Percentiles rank a stretch among this genome's conserved stretches.
phyloP scores from a whole-genome alignment of 2,888 invertebrate species.

The Cataglyphis cursor region DNA sequence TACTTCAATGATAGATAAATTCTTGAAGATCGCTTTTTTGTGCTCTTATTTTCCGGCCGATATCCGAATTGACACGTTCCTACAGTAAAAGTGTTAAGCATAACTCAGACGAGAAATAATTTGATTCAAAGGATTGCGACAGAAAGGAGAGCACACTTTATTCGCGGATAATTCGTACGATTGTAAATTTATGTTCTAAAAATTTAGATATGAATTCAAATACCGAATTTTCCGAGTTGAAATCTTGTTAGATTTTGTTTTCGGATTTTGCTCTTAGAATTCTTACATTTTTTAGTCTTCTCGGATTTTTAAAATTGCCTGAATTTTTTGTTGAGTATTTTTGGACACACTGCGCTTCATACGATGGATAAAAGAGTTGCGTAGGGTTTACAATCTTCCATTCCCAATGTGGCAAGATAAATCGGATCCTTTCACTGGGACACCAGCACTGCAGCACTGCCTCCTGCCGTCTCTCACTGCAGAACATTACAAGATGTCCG shows the following conservation, averaged over 20 bases:
- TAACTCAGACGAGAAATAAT: slow-evolving; percentile 74
- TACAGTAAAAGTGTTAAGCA: slow-evolving; percentile 48
- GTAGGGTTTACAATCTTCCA: slow-evolving; percentile 28
- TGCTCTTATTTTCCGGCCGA: slow-evolving; percentile 10
- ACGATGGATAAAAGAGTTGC: slow-evolving; percentile 41
- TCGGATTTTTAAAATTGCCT: slow-evolving; percentile 5
- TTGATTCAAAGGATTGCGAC: slow-evolving; percentile 11
- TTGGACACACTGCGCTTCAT: background rate
- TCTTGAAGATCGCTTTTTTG: background rate
- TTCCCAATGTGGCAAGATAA: slow-evolving; percentile 21
- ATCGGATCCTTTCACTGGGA: slow-evolving; percentile 52
- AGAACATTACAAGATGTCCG: slow-evolving; percentile 30
- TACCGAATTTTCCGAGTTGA: background rate
- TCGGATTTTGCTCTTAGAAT: background rate
- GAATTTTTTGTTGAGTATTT: background rate
- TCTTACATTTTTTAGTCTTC: background rate
- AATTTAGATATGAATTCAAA: background rate
- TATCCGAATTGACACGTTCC: slow-evolving; percentile 8
- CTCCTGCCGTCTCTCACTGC: slow-evolving; percentile 74
- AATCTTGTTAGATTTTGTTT: background rate
- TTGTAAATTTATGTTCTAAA: background rate
- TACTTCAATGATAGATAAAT: background rate
- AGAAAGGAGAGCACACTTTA: slow-evolving; percentile 1
- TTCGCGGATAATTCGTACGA: background rate
- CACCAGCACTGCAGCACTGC: slow-evolving; percentile 77